Evolutionary conservation across 1,140 invertebrate species (phyloP), one percentile per base, ranked within the genome.

Genomic region (Drusus annulatus): DNA sequence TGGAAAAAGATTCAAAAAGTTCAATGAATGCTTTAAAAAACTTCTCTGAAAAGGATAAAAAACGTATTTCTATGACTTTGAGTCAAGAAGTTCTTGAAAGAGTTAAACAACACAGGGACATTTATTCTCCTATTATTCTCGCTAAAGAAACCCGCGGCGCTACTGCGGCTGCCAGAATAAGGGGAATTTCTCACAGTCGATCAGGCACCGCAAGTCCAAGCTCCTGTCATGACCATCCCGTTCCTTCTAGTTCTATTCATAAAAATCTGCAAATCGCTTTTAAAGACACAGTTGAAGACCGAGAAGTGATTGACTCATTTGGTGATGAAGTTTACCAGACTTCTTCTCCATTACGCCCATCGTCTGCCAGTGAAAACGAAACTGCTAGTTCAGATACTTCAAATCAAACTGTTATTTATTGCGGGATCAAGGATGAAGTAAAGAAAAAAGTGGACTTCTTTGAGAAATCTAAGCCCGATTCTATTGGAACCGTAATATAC

Each of bases 381-480:
- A 93, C 92, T 7, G 93, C 89, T n/a, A 93, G 93, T 84, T 94
- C 93, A 0, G 94, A 94, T 80, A 89, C 92, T 31, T 94, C 93
- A 0, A 91, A 92, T 4, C 92, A 88, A 86, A 94, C 92, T 13
- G 93, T 93, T 0, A 92, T 94, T 28, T 88, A 91, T 78, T 87
- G 88, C 60, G 86, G 86, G 86, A 85, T 85, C 73, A 89, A 88
- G 75, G 92, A 93, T 74, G 92, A 93, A 74, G 92, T 95, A 0
- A 91, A 91, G 60, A 91, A 92, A 76, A 96, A 95, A 86, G 94
- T 96, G 1, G 93, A 95, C 85, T 96, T 94, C 87, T 96, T 95
- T 84, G 95, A 96, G 86, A 93, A 92, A 16, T 92, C 92, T 0
- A 87, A 90, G 62, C 87, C 87, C 31, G 85, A 89, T 56, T 84